These are phyloP conservation scores for Podiceps cristatus DNA, from an alignment of 2,113 vertebrate species.

Conservation along the genomic window DNA sequence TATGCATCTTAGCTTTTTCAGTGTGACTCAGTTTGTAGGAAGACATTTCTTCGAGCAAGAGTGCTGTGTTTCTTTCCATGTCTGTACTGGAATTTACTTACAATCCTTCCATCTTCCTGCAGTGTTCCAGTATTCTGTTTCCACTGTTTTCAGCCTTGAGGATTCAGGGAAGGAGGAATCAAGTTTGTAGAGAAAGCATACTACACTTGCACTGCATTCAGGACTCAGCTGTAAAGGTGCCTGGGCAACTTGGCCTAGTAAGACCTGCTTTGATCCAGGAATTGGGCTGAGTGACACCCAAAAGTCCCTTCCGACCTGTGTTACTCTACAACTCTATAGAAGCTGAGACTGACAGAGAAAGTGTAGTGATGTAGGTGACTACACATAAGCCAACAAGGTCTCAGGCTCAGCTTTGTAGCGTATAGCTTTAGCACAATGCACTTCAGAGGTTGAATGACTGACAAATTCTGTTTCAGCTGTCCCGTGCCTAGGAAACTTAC, in stretches of 20 bases:
- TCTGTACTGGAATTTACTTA: not conserved
- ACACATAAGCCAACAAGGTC: not conserved
- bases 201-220: not conserved
- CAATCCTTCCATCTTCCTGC: not conserved
- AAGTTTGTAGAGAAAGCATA: not conserved
- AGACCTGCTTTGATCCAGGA: not conserved
- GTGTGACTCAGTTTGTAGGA: not conserved
- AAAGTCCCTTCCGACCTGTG: not conserved
- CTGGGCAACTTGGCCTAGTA: not conserved
- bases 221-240: not conserved
- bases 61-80: not conserved
- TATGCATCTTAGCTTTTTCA: not conserved
- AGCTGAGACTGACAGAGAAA: not conserved
- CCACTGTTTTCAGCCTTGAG: not conserved
- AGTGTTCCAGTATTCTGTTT: not conserved
- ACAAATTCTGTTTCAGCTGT: not conserved
- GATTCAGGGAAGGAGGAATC: not conserved
- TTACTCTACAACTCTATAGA: not conserved
- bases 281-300: not conserved
- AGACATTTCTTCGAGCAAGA: not conserved
- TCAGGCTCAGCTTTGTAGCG: not conserved
- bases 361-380: not conserved
- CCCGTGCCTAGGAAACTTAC: not conserved
- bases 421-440: not conserved
- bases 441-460: not conserved